phyloP scores from a whole-genome alignment of 1,140 invertebrate genomes.

The Leptinotarsa texana region DNA sequence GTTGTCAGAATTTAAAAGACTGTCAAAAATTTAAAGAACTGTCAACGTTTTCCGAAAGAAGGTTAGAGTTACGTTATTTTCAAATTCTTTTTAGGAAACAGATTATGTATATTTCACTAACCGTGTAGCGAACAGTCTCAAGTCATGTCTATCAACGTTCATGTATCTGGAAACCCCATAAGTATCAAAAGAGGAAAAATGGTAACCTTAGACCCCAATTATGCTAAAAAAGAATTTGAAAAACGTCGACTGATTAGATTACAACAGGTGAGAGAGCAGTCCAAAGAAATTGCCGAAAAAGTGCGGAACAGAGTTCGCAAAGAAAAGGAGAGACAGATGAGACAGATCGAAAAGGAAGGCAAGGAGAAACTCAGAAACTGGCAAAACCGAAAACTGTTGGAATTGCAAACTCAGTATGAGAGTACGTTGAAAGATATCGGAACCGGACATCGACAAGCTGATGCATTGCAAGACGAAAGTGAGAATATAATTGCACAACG shows the following conservation, averaged over 20 bases:
- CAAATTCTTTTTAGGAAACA: no score
- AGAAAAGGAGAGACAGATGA: slow-evolving; percentile 54
- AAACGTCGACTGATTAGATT: slow-evolving; percentile 60
- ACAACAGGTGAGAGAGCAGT: slow-evolving; percentile 62
- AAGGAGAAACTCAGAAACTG: slow-evolving; percentile 55
- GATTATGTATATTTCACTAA: no score
- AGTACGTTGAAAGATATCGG: slow-evolving; percentile 60
- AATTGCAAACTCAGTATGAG: slow-evolving; percentile 58
- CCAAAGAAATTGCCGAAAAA: slow-evolving; percentile 59
- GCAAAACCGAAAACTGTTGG: slow-evolving; percentile 57
- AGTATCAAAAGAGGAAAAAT: slow-evolving; percentile 56
- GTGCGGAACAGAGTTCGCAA: slow-evolving; percentile 58
- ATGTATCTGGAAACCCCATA: slow-evolving; percentile 58
- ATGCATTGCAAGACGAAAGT: slow-evolving; percentile 49
- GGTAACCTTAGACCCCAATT: slow-evolving; percentile 56
- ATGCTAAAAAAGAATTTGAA: slow-evolving; percentile 59
- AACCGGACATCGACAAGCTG: slow-evolving; percentile 56
- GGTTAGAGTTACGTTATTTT: no score
- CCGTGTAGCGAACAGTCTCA: no score
- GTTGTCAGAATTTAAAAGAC: no score
- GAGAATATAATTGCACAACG: slow-evolving; percentile 47
- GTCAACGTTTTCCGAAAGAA: no score
- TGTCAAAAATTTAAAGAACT: no score
- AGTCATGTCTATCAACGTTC: slow-evolving; percentile 62
- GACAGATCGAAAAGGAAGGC: slow-evolving; percentile 55